Evolutionary conservation across 1,140 invertebrate species (phyloP), one percentile per base, ranked within the genome.

Genomic region (Ectropis grisescens): DNA sequence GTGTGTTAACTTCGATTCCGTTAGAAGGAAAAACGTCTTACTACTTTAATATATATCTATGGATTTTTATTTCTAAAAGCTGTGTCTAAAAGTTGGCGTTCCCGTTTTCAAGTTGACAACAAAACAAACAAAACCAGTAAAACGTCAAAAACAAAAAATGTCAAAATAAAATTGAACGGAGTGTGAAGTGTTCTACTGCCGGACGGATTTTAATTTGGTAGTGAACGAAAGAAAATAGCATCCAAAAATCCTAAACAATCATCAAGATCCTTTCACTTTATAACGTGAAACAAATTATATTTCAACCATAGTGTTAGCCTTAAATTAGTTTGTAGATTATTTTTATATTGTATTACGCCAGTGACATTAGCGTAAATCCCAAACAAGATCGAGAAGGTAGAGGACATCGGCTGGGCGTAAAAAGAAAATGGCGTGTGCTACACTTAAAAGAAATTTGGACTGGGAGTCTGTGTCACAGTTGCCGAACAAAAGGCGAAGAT

Each of bases 351-450:
- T 40, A 33, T 37, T 61, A 37, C 30, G 34, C 49, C 58, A 46
- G 52, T 69, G 55, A 51, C 43, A 56, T 58, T 57, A 49, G 28
- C 29, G 41, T 41, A 47, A 66, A 58, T 53, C 53, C 19, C 46
- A 46, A 52, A 57, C 47, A 51, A 45, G 58, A 62, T 60, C 43
- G 44, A 52, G 42, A 64, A 45, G 35, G 33, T 55, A 68, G 53
- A 69, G 57, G 64, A 71, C 59, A 58, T 65, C 74, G 51, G 50
- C 47, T 78, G 65, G 70, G 71, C 70, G 69, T 74, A 75, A 83
- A 85, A 82, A 84, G 84, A 86, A 87, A 85, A 97, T 97, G 95
- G 95, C 95, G 85, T 97, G 95, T 86, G 94, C 94, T 81, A 97
- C 95, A 58, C 85, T 96, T 38, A 98, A 97, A 86, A 88, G 95